Evolutionary conservation across 2,113 vertebrate genomes (phyloP).

Genomic region (Pluvialis apricaria): DNA sequence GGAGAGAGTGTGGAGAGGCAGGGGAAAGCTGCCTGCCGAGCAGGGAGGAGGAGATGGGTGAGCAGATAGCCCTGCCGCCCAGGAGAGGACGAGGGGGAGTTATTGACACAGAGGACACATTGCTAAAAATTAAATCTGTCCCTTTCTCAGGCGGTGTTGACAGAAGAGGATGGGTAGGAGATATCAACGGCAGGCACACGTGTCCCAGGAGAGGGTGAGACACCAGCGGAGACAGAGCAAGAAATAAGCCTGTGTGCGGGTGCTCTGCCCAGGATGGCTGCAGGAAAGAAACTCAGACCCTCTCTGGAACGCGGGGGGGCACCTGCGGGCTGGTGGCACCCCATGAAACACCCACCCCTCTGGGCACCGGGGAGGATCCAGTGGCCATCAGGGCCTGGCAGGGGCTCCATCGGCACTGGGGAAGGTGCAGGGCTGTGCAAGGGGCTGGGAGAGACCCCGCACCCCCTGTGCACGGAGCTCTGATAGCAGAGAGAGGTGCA

Average conservation of each 20-base stretch:
- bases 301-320: background rate
- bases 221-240: background rate
- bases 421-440: background rate
- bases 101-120: slow-evolving; percentile 26
- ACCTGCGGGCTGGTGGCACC: background rate
- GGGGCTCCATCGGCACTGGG: fast-evolving
- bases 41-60: background rate
- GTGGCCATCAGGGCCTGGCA: background rate
- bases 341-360: background rate
- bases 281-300: background rate
- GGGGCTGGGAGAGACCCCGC: background rate
- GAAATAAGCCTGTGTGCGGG: background rate
- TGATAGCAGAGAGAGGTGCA: background rate
- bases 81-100: background rate
- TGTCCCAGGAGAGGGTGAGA: slow-evolving; percentile 21
- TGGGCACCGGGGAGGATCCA: fast-evolving
- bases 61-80: background rate
- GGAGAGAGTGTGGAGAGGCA: background rate
- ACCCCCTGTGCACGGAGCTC: background rate
- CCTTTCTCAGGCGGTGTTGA: slow-evolving; percentile 54
- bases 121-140: slow-evolving; percentile 60
- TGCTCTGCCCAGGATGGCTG: background rate
- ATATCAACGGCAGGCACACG: slow-evolving; percentile 20
- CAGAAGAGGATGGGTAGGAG: slow-evolving; percentile 52
- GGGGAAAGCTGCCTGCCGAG: background rate